phyloP scores from a whole-genome alignment of 64 coral and sea anemone genomes.

The Stichodactyla helianthus region DNA sequence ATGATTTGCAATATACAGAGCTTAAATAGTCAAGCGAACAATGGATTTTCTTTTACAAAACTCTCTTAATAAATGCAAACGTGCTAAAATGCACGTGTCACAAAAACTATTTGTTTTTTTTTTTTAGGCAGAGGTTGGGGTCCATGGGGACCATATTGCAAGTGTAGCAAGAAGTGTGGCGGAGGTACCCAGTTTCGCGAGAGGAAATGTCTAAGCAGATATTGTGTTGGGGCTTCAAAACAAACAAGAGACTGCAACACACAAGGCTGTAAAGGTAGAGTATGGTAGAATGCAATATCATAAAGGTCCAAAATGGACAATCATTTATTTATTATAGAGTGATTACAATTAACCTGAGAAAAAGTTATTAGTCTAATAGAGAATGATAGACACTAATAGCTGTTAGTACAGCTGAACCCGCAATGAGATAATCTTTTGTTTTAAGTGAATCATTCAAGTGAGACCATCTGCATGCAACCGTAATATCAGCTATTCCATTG shows the following conservation, averaged over 20 bases:
- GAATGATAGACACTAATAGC: too few species aligned
- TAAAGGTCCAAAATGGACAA: not conserved
- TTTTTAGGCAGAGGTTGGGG: not conserved
- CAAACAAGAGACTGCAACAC: not conserved
- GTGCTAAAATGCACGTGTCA: too few species aligned
- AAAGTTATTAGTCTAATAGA: too few species aligned
- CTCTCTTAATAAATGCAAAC: not conserved
- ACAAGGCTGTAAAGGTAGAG: not conserved
- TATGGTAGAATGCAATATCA: not conserved
- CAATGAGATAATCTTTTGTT: too few species aligned
- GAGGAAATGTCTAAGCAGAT: not conserved
- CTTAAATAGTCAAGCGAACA: too few species aligned
- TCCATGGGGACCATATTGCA: not conserved
- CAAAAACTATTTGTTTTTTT: not conserved
- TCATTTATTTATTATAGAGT: not conserved
- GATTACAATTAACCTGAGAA: not conserved
- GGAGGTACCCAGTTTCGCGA: not conserved
- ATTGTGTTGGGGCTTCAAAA: not conserved
- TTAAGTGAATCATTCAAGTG: too few species aligned
- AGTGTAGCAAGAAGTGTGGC: not conserved
- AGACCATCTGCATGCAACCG: too few species aligned
- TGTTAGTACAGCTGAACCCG: too few species aligned
- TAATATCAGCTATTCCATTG: too few species aligned
- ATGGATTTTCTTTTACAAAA: not conserved
- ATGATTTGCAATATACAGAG: too few species aligned